Conservation (phyloP, 2,113 vertebrate species). For the Andinoacara biseriatus region DNA sequence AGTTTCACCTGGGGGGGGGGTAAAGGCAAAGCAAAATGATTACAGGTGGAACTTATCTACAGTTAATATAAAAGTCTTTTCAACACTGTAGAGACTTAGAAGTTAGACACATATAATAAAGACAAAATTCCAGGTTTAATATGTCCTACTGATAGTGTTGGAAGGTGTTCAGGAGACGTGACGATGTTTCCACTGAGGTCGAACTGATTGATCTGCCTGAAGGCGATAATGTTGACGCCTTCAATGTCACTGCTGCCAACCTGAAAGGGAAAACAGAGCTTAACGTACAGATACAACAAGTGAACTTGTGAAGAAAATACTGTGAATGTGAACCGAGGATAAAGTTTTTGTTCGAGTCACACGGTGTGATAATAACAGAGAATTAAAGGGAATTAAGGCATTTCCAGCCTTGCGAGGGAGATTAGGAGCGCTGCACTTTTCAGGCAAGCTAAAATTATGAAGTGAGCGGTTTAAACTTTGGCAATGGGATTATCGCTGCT, state of each 20-base stretch:
- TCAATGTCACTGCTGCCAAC: conserved; percentile 91
- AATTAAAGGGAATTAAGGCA: conserved; percentile 66
- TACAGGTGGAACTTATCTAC: neutral
- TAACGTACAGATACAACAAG: conserved; percentile 31
- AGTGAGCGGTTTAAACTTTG: conserved; percentile 56
- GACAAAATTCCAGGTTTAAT: neutral
- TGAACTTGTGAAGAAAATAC: neutral
- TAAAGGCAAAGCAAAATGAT: neutral
- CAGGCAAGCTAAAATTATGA: conserved; percentile 55
- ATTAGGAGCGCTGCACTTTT: conserved; percentile 56
- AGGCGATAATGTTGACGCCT: conserved; percentile 94
- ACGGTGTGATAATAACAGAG: conserved; percentile 54
- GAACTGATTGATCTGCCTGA: conserved; percentile 97
- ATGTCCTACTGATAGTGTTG: conserved; percentile 88
- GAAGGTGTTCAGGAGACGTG: conserved; percentile 90
- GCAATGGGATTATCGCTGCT: conserved; percentile 55
- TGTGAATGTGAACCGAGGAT: conserved; percentile 12
- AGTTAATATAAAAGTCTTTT: neutral
- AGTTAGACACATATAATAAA: neutral
- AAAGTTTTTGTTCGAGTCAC: conserved; percentile 47
- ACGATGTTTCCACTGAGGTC: conserved; percentile 96
- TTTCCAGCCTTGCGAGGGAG: conserved; percentile 46
- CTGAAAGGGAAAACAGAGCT: conserved; percentile 70
- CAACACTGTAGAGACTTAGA: neutral
- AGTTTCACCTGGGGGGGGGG: conserved; percentile 87